These are phyloP conservation scores for Clostera curtula DNA, from an alignment of 2,888 invertebrate genomes.

Conservation along the genomic window DNA sequence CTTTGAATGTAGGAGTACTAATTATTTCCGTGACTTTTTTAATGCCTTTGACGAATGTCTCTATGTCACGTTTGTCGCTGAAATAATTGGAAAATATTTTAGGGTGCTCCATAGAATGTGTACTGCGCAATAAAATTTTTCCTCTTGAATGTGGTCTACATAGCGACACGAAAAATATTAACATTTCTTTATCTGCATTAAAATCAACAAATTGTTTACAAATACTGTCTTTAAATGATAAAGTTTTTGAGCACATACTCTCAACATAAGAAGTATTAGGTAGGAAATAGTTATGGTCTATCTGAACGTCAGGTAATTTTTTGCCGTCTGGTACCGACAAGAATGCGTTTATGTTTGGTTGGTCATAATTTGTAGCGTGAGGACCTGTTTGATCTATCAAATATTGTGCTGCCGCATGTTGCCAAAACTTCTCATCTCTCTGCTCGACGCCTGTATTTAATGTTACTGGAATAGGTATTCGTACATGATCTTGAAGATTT, in stretches of 20 bases:
- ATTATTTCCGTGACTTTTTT: constrained; percentile 47
- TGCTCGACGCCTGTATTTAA: constrained; percentile 44
- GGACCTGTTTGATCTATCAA: constrained; percentile 57
- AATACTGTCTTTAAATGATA: constrained; percentile 46
- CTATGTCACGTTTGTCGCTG: constrained; percentile 47
- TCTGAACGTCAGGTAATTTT: constrained; percentile 53
- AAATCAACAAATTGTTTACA: constrained; percentile 50
- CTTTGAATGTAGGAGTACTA: constrained; percentile 43
- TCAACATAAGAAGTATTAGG: constrained; percentile 49
- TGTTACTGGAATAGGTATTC: constrained; percentile 55
- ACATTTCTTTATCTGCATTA: constrained; percentile 49
- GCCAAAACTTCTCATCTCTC: constrained; percentile 44
- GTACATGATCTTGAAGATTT: constrained; percentile 65
- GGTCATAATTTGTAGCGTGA: constrained; percentile 53
- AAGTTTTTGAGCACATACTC: constrained; percentile 40
- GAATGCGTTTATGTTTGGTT: constrained; percentile 61
- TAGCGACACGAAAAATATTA: constrained; percentile 52
- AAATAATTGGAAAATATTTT: constrained; percentile 58
- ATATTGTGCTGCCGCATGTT: constrained; percentile 51
- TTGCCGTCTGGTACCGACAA: constrained; percentile 43
- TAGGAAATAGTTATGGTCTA: constrained; percentile 61
- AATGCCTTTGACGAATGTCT: constrained; percentile 42
- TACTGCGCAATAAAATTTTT: constrained; percentile 40
- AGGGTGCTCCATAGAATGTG: constrained; percentile 43
- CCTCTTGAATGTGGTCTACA: constrained; percentile 57